Conservation (phyloP, 2,888 invertebrate species). For the Bugulina stolonifera region DNA sequence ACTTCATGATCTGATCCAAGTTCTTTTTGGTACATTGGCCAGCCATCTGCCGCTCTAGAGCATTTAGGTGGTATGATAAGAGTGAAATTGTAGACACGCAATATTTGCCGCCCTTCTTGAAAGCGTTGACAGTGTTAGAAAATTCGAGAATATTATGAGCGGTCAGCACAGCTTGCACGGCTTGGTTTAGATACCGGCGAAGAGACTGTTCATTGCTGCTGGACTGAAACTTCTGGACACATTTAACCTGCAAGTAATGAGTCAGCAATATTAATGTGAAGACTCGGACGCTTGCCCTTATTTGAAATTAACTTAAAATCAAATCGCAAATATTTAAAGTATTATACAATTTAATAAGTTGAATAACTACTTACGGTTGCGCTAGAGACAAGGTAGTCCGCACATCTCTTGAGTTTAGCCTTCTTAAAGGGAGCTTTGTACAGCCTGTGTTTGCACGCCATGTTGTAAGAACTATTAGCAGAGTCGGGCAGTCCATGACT, state of each 20-base stretch:
- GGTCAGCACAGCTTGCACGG: background rate
- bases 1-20: background rate
- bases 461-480: background rate
- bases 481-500: background rate
- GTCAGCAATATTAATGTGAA: background rate
- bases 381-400: background rate
- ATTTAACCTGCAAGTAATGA: background rate
- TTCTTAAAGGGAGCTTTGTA: conserved; percentile 1
- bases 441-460: background rate
- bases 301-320: too few species aligned
- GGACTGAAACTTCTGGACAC: background rate
- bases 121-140: background rate
- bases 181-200: conserved; percentile 18
- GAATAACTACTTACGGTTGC: background rate
- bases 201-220: background rate
- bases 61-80: background rate
- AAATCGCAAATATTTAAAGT: too few species aligned
- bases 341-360: too few species aligned
- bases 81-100: background rate
- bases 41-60: background rate
- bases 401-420: background rate
- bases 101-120: conserved; percentile 1
- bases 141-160: background rate
- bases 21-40: background rate
- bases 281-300: background rate